Evolutionary conservation across 2,797 vertebrate genomes (phyloP), one percentile per base, ranked within the genome.

Genomic region (Neopelma chrysocephalum): DNA sequence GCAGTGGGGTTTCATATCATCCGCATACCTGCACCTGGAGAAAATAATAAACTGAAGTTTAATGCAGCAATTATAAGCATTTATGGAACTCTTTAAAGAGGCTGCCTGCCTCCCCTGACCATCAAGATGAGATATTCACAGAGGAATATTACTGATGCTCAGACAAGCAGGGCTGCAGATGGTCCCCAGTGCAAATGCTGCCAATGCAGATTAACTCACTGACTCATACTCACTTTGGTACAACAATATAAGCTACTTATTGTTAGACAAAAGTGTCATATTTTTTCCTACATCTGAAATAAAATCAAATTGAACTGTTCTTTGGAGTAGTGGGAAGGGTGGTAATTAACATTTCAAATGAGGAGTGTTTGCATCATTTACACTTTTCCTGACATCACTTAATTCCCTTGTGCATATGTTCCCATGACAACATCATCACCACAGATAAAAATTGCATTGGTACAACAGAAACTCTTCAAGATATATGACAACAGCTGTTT

Each of bases 21-120:
- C 98, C 97, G 96, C 98, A 98, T 99, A 99, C 99, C 99, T 99
- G 99, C 99, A 98, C 98, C 98, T 98, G 98, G 98, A 98, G 98
- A 99, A 99, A 99, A 99, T 99, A 99, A 99, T 99, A 99, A 99
- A 99, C 99, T 99, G 98, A 98, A 98, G 99, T 99, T 99, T 99
- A 99, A 99, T 99, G 99, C 98, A 97, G 98, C 99, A 99, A 99
- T 99, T 99, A 99, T 99, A 98, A 98, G 98, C 99, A 98, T 99
- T 99, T 99, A 99, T 99, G 98, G 99, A 97, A 98, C 98, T 98
- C 98, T 98, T 96, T 98, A 97, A 96, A 98, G 97, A 97, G 95
- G 88, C 92, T 97, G 96, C 89, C 89, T 98, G 93, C 95, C 92
- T 95, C 95, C 92, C 82, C 88, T 93, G 96, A 98, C 97, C 97